These are phyloP conservation scores for Lampris incognitus DNA, from an alignment of 2,113 vertebrate genomes.

Conservation along the genomic window DNA sequence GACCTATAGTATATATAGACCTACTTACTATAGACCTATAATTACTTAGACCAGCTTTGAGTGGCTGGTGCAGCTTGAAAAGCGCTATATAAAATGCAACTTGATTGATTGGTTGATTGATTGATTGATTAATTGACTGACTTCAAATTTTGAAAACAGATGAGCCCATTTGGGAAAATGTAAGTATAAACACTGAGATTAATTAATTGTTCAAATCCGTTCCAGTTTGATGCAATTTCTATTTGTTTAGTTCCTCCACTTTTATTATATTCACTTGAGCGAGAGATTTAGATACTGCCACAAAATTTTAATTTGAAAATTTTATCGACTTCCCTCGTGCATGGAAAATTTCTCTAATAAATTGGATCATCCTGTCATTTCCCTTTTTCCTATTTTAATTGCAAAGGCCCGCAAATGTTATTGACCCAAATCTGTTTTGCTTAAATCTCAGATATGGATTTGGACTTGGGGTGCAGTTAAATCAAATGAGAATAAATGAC, in stretches of 20 bases:
- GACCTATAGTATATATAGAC: no score
- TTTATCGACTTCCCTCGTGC: not conserved
- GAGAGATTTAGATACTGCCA: not conserved
- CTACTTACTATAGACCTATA: no score
- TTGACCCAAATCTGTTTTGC: not conserved
- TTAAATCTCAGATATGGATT: not conserved
- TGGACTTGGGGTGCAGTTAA: not conserved
- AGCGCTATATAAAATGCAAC: no score
- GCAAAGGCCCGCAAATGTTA: not conserved
- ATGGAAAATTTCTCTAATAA: not conserved
- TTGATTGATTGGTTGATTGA: no score
- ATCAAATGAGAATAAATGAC: not conserved
- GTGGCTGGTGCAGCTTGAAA: no score
- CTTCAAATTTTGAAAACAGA: constrained; percentile 4
- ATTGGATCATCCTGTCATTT: not conserved
- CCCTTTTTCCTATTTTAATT: not conserved
- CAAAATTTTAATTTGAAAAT: not conserved
- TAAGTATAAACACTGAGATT: not conserved
- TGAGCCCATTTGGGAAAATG: not conserved
- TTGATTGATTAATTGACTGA: no score
- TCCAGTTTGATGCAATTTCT: constrained; percentile 5
- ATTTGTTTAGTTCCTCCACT: not conserved
- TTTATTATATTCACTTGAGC: not conserved
- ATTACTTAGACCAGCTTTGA: no score
- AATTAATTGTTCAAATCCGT: constrained; percentile 9